Evolutionary conservation across 2,797 vertebrate genomes (phyloP).

Genomic region (Halcyon smyrnensis): DNA sequence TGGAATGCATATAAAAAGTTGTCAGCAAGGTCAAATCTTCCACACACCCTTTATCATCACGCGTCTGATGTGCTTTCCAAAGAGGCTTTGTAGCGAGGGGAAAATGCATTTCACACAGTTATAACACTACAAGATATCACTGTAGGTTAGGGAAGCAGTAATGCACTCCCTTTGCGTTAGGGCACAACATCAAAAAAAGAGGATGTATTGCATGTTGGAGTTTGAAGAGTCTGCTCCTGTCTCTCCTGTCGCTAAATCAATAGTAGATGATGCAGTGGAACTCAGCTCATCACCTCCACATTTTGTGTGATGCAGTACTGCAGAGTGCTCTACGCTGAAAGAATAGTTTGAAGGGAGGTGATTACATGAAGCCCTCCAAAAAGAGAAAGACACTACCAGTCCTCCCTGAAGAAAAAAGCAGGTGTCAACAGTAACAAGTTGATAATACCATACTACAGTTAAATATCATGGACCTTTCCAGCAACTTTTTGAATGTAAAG

Average conservation of each 20-base stretch:
- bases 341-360: not conserved
- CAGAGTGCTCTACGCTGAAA: not conserved
- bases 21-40: not conserved
- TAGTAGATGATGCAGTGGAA: not conserved
- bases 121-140: not conserved
- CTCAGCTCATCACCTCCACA: not conserved
- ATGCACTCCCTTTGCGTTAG: not conserved
- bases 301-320: fast-evolving
- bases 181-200: not conserved
- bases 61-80: not conserved
- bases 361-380: not conserved
- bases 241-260: not conserved
- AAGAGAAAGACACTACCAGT: not conserved
- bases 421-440: not conserved
- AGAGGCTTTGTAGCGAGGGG: not conserved
- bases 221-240: not conserved
- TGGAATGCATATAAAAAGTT: not conserved
- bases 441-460: not conserved
- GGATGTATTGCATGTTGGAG: not conserved
- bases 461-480: not conserved
- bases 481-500: not conserved
- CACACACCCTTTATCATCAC: not conserved
- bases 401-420: not conserved
- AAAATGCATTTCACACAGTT: not conserved
- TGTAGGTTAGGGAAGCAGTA: not conserved